Conservation (phyloP, 2,113 vertebrate species). For the Parotia lawesii region DNA sequence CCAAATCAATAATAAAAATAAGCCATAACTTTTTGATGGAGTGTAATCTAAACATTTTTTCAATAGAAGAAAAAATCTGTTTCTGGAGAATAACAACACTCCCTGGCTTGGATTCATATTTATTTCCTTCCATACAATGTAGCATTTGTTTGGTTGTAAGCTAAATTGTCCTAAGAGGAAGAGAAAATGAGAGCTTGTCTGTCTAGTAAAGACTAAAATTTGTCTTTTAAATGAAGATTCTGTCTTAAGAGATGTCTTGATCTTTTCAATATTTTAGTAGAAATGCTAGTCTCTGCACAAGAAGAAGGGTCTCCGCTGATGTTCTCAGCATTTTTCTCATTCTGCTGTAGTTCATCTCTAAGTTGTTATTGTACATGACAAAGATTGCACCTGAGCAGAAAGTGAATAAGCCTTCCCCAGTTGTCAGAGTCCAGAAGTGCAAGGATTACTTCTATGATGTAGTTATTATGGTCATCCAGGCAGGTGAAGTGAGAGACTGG, state of each 20-base stretch:
- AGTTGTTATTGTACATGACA: slow-evolving; percentile 35
- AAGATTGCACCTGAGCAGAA: slow-evolving; percentile 24
- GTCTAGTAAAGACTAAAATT: neutral
- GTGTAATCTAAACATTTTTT: neutral
- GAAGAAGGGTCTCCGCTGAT: neutral
- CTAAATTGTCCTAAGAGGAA: neutral
- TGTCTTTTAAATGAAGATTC: neutral
- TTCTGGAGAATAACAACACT: neutral
- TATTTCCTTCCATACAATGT: neutral
- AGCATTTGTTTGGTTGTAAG: neutral
- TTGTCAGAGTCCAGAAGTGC: neutral
- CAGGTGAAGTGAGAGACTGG: slow-evolving; percentile 38
- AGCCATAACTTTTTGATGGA: neutral
- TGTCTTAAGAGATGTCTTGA: neutral
- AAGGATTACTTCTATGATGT: slow-evolving; percentile 14
- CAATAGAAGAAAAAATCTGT: neutral
- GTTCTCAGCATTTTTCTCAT: neutral
- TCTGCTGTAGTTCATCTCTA: neutral
- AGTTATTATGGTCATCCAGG: slow-evolving; percentile 33
- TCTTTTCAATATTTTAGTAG: neutral
- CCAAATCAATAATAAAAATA: neutral
- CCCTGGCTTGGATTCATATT: neutral
- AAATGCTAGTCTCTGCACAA: neutral
- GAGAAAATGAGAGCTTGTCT: neutral
- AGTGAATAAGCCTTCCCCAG: neutral